A percentile compares a stretch with the other conserved stretches of the same genome.
Evolutionary conservation across 2,888 invertebrate species (phyloP).

Genomic region (Mesodorylaimus sp.): DNA sequence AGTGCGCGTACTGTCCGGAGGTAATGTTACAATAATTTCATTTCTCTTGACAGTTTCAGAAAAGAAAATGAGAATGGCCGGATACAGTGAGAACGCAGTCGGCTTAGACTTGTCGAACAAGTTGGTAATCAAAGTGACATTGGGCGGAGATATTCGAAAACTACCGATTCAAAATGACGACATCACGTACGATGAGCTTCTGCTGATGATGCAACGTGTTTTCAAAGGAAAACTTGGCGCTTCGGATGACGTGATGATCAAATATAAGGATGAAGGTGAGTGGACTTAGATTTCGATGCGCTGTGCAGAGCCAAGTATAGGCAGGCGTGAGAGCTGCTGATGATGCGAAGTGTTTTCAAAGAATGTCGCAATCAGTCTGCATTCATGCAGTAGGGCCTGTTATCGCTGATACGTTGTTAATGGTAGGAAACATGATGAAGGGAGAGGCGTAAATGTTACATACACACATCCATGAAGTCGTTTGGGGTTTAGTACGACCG

Average conservation of each 20-base stretch:
- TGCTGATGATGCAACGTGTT: constrained; percentile 53
- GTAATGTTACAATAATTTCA: no score
- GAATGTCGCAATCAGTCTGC: no score
- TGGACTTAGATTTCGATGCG: neutral
- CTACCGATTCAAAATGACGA: constrained; percentile 50
- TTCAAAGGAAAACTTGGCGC: constrained; percentile 45
- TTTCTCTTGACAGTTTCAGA: no score
- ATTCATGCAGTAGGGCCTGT: no score
- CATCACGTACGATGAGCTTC: constrained; percentile 39
- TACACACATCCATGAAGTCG: neutral
- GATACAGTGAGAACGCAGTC: no score
- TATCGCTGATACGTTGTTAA: no score
- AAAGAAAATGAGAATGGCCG: no score
- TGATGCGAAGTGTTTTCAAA: no score
- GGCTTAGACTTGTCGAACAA: constrained; percentile 15
- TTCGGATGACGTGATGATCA: constrained; percentile 48
- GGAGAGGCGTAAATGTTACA: no score
- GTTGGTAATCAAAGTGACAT: constrained; percentile 36
- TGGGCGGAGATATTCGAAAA: constrained; percentile 48
- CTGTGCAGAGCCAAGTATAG: neutral
- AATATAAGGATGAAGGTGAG: constrained; percentile 51
- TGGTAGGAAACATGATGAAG: no score
- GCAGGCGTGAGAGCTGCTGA: no score
- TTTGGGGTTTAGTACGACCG: neutral
- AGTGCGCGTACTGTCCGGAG: no score